A percentile compares a stretch with the other conserved stretches of the same genome.
Evolutionary conservation across 2,113 vertebrate genomes (phyloP).

Genomic region (Poicephalus meyeri): DNA sequence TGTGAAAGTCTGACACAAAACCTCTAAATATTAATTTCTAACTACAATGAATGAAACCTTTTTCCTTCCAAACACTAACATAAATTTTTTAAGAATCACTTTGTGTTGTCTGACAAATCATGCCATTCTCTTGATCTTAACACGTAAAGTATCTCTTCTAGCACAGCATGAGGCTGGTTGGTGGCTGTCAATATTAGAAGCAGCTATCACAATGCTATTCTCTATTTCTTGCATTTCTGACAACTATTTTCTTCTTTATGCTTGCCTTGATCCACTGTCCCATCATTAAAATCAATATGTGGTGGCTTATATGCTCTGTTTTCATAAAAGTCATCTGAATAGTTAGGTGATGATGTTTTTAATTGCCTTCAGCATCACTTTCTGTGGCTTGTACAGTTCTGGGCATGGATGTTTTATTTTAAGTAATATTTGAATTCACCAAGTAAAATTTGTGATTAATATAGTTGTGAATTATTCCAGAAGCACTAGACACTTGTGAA

Average conservation of each 20-base stretch:
- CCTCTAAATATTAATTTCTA: not conserved
- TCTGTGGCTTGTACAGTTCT: not conserved
- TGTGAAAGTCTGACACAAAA: not conserved
- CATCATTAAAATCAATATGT: not conserved
- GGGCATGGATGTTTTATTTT: not conserved
- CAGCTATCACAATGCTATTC: not conserved
- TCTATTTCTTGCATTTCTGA: not conserved
- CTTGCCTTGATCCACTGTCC: not conserved
- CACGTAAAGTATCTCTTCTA: not conserved
- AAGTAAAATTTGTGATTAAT: constrained; percentile 54
- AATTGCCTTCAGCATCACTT: not conserved
- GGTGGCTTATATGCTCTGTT: not conserved
- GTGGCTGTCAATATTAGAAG: not conserved
- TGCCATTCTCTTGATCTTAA: not conserved
- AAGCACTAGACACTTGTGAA: constrained; percentile 30
- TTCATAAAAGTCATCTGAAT: not conserved
- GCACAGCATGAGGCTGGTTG: not conserved
- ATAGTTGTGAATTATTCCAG: constrained; percentile 39
- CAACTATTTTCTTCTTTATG: not conserved
- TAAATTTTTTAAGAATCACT: not conserved
- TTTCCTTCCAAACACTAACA: not conserved
- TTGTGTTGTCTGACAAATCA: not conserved
- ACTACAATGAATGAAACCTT: not conserved
- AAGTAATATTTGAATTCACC: constrained; percentile 26
- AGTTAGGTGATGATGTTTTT: not conserved